Base-by-base conservation (phyloP, 35 echinoderm and acorn worm species). In the Eucidaris tribuloides region DNA sequence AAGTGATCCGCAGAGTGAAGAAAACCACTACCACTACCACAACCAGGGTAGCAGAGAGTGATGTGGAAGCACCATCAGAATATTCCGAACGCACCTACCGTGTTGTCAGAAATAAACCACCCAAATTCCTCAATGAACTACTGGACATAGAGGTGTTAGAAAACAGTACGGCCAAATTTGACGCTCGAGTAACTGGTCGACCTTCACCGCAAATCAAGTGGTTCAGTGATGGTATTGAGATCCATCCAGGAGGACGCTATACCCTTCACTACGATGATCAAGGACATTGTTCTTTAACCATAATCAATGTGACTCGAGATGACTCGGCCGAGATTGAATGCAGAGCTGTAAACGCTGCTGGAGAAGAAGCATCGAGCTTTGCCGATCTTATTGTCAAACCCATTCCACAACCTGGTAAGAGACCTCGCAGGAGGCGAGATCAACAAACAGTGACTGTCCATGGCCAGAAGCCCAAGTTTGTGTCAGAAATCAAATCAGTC, bases 261-360 rank as follows among this genome's bases (percentile, higher is more conserved):
- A 99, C 96, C 6, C 71, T 99, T 4, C 90, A 93, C 27, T 93
- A 89, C 66, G 96, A 99, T 93, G 96, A 93, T 54, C 82, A 90
- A 27, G 96, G 96, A 20, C 90, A 99, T 81, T 99, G 96, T 62
- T 93, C 90, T 6, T 50, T 99, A 31, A 92, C 90, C n/a, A 99
- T 99, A 23, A 80, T 83, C 74, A 86, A 83, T 45, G 87, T 99
- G 35, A 93, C 79, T 7, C 81, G 90, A 20, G 87, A 92, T 62
- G 96, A 99, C 20, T 81, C 90, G 34, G 82, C 96, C 30, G 90
- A 99, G 60, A 90, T 99, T 70, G 96, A 99, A 84, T 99, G 96
- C 76, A 79, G 96, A 50, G 96, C 96, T 64, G 83, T 90, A 14
- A 99, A 93, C 54, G 68, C 80, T 3, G 78, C 76, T 48, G 96